These are phyloP conservation scores for Hermaeophaga mercurialis DNA, from an alignment of 2,888 invertebrate genomes.

Conservation along the genomic window DNA sequence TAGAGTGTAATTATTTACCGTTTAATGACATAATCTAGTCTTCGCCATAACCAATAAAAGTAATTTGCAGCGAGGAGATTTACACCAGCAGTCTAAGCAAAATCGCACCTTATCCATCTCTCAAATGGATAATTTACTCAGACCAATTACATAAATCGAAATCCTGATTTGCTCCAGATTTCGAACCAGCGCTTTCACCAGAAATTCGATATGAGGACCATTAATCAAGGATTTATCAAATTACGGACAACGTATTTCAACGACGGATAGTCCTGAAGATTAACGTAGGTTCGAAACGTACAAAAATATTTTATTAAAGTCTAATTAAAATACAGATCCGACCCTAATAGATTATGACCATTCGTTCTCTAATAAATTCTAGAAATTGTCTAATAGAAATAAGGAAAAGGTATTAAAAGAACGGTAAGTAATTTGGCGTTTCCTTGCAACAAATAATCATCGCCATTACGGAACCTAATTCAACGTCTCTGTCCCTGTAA, in stretches of 20 bases:
- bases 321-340: no score
- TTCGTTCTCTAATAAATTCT: no score
- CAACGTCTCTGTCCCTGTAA: not conserved
- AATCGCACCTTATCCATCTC: slow-evolving; percentile 17
- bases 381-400: no score
- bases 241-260: not conserved
- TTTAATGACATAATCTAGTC: slow-evolving; percentile 2
- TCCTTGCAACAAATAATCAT: no score
- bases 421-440: no score
- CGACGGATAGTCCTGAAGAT: no score
- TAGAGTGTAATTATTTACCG: no score
- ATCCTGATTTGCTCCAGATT: slow-evolving; percentile 12
- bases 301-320: no score
- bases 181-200: slow-evolving; percentile 1
- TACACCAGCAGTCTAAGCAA: slow-evolving; percentile 14
- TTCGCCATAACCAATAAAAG: slow-evolving; percentile 11
- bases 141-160: slow-evolving; percentile 16
- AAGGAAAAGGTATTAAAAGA: no score
- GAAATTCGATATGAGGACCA: not conserved
- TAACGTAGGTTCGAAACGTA: no score
- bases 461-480: not conserved
- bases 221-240: not conserved
- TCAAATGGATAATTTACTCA: slow-evolving; percentile 16
- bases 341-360: no score
- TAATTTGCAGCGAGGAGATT: slow-evolving; percentile 9